Evolutionary conservation across 2,797 vertebrate species (phyloP), one percentile per base, ranked within the genome.

Genomic region (Selene dorsalis): DNA sequence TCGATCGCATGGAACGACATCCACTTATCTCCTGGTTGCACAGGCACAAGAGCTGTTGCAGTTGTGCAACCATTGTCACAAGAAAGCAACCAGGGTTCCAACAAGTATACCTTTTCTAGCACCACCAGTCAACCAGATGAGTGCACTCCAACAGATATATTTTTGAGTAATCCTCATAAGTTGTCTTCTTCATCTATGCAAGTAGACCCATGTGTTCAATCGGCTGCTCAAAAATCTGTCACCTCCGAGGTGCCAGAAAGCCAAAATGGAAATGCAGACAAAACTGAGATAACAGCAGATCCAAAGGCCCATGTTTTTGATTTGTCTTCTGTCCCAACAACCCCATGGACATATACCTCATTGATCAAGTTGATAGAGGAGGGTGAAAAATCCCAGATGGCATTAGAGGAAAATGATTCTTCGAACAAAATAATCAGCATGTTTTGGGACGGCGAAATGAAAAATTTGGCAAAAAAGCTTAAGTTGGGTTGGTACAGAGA

Each of bases 61-160:
- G 83, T 95, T 64, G 94, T 94, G 10, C 88, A 84, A 16, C 94
- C 94, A 11, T 62, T 94, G 79, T 85, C 87, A 9, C 82, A 88
- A 22, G 56, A 90, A 53, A 41, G 20, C 48, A 35, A 28, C 52
- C 72, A 64, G 16, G 47, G 5, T 38, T 11, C 39, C 24, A 67
- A 10, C 35, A 24, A 60, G 3, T 1, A 56, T 10, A 14, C 22
- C 3, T 56, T 43, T 2, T 41, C 24, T 20, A 20, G 68, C 13
- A 43, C 2, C 0, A 17, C 3, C 2, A 22, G 1, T 30, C 6
- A 56, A 2, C 17, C 1, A 0, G 4, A n/a, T 20, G 41, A 73
- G 22, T 4, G 6, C 24, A 12, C n/a, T 4, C 2, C 38, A 70
- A 32, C 52, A 30, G 38, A 48, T 12, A n/a, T 58, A 30, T 58